Evolutionary conservation across 2,113 vertebrate genomes (phyloP).

Genomic region (Prochilodus magdalenae): DNA sequence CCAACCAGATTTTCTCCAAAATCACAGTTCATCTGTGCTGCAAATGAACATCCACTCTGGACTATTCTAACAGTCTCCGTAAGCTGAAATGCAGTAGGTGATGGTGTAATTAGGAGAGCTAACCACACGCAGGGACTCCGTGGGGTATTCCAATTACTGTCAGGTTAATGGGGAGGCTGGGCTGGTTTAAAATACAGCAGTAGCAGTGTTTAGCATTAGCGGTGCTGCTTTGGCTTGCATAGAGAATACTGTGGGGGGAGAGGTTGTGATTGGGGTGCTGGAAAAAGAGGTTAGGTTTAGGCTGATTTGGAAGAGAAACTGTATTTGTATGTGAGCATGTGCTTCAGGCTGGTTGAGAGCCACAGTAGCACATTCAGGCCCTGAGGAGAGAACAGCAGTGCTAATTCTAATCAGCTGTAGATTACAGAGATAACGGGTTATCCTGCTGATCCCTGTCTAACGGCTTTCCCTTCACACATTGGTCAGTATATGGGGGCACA

Average conservation of each 20-base stretch:
- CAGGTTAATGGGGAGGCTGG: conserved; percentile 70
- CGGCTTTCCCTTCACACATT: conserved; percentile 63
- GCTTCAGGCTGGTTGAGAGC: conserved; percentile 18
- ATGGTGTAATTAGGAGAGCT: conserved; percentile 70
- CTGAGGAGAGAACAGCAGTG: conserved; percentile 65
- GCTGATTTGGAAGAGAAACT: background rate
- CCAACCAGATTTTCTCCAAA: too few relatives aligned
- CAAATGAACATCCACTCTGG: conserved; percentile 45
- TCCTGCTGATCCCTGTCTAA: conserved; percentile 71
- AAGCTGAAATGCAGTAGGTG: conserved; percentile 68
- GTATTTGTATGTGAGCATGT: conserved; percentile 8
- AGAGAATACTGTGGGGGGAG: conserved; percentile 58
- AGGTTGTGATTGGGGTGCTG: conserved; percentile 23
- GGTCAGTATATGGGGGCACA: conserved; percentile 31
- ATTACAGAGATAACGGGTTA: conserved; percentile 81
- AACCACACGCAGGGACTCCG: conserved; percentile 73
- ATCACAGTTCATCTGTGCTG: too few relatives aligned
- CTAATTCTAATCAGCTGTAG: conserved; percentile 81
- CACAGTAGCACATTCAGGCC: conserved; percentile 66
- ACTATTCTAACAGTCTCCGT: conserved; percentile 63
- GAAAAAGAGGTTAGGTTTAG: background rate
- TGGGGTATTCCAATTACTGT: conserved; percentile 73
- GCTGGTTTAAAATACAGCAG: conserved; percentile 61
- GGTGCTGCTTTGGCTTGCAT: conserved; percentile 68
- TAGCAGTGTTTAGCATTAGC: conserved; percentile 65